phyloP scores from a whole-genome alignment of 2,888 invertebrate species.

The Gastrophysa polygoni region DNA sequence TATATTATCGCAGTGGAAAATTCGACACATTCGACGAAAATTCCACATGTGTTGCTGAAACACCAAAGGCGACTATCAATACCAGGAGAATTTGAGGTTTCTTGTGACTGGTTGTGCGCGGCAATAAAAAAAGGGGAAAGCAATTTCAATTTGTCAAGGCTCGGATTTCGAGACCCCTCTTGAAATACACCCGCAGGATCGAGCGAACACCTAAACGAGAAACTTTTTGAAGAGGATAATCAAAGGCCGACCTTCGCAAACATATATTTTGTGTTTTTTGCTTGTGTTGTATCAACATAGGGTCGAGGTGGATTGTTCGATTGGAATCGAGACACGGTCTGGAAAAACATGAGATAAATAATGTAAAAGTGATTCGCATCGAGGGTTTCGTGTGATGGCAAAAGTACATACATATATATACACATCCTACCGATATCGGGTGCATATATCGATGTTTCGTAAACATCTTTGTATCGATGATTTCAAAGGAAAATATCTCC shows the following conservation, averaged over 20 bases:
- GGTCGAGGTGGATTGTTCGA: constrained; percentile 10
- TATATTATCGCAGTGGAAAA: too few species aligned
- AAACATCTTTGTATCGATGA: too few species aligned
- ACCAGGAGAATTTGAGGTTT: neutral
- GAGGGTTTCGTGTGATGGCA: too few species aligned
- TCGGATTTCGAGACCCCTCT: constrained; percentile 51
- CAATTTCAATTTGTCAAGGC: constrained; percentile 56
- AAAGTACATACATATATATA: too few species aligned
- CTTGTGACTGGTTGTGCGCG: neutral
- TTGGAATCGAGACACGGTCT: constrained; percentile 10
- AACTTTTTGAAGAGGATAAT: constrained; percentile 42
- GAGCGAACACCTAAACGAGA: constrained; percentile 52
- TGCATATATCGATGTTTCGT: too few species aligned
- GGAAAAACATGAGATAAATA: too few species aligned
- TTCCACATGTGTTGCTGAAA: too few species aligned
- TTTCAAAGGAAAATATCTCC: too few species aligned
- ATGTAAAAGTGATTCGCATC: too few species aligned
- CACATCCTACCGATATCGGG: too few species aligned
- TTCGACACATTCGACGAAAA: too few species aligned
- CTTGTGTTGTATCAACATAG: constrained; percentile 22
- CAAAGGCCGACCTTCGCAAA: constrained; percentile 27
- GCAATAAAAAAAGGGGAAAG: constrained; percentile 24
- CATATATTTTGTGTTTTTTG: constrained; percentile 21
- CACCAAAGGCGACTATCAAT: too few species aligned
- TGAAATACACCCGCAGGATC: constrained; percentile 55